These are phyloP conservation scores for Gymnobelideus leadbeateri DNA, from an alignment of 2,113 vertebrate genomes.

Conservation along the genomic window DNA sequence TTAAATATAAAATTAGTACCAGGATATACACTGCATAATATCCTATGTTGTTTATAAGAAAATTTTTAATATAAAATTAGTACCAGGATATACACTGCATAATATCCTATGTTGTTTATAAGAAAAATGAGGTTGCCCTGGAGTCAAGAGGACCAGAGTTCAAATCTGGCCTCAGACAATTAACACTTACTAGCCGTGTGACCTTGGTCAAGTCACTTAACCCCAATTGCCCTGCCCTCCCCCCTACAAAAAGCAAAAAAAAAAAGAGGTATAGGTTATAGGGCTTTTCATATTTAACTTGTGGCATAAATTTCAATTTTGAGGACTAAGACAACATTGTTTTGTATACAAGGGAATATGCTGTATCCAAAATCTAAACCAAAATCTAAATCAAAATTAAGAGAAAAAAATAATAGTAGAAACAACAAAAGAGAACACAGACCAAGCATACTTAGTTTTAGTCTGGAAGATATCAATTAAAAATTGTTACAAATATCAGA, in stretches of 20 bases:
- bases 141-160: too few species aligned
- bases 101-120: background rate
- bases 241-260: background rate
- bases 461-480: constrained; percentile 1
- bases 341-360: accelerated
- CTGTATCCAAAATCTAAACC: background rate
- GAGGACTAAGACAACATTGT: background rate
- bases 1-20: background rate
- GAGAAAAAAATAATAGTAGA: background rate
- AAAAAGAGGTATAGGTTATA: too few species aligned
- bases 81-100: background rate
- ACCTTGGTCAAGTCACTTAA: too few species aligned
- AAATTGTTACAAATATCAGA: background rate
- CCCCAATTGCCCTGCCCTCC: too few species aligned
- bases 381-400: background rate
- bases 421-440: background rate
- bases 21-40: background rate
- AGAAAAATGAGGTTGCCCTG: background rate
- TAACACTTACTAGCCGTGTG: too few species aligned
- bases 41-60: too few species aligned
- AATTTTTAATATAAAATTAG: background rate
- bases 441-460: background rate
- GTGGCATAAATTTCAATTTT: background rate
- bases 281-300: background rate
- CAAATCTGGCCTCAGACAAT: too few species aligned